Evolutionary conservation across 2,797 vertebrate genomes (phyloP).

Genomic region (Gallinago nigripennis): DNA sequence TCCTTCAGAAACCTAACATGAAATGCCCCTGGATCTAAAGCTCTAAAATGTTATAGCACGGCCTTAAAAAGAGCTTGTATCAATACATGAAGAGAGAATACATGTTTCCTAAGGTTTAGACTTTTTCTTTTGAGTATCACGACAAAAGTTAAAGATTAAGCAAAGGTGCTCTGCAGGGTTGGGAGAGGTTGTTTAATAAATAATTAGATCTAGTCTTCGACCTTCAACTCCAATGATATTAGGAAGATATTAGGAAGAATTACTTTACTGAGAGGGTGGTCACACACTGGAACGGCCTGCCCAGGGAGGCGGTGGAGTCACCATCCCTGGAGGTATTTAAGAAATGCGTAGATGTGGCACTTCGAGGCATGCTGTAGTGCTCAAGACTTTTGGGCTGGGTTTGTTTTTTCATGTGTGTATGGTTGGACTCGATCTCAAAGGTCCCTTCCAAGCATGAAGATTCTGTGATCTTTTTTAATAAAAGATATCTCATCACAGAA

Average conservation of each 20-base stretch:
- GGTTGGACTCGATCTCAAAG: no score
- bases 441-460: no score
- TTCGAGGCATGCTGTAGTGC: no score
- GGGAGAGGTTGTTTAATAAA: neutral
- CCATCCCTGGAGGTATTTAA: no score
- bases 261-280: no score
- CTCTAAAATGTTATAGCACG: neutral
- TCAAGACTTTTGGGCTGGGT: no score
- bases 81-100: neutral
- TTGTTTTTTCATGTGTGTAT: no score
- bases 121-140: neutral
- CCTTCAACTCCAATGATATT: neutral
- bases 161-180: neutral
- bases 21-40: neutral
- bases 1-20: neutral
- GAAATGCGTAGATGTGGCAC: no score
- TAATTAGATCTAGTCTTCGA: neutral
- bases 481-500: neutral
- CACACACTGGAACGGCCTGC: no score
- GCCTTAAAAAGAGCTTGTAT: neutral
- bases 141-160: neutral
- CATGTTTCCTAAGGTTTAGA: accelerated
- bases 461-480: neutral
- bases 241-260: no score
- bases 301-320: no score